phyloP scores from a whole-genome alignment of 2,113 vertebrate species.

The Hyperopisus bebe region DNA sequence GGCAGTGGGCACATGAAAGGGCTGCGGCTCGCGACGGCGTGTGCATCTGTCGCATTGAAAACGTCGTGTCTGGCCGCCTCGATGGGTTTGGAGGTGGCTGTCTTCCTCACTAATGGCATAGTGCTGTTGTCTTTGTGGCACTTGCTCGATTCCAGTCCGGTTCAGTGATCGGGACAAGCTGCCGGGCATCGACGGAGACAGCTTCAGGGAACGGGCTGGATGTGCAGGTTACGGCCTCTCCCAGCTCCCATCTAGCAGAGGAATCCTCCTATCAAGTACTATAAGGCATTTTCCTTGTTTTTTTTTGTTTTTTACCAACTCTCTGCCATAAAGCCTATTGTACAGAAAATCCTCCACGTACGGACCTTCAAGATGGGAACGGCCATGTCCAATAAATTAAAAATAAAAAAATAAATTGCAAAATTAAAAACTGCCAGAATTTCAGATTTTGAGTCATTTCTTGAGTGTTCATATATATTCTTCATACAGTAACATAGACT shows the following conservation, averaged over 20 bases:
- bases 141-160: too few species aligned
- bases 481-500: background rate
- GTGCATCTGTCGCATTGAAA: background rate
- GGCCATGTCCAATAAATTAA: background rate
- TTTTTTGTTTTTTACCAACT: background rate
- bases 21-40: background rate
- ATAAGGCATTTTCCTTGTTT: slow-evolving; percentile 44
- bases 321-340: background rate
- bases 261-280: slow-evolving; percentile 15
- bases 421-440: background rate
- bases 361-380: background rate
- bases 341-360: background rate
- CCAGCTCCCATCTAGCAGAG: background rate
- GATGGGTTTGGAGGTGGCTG: background rate
- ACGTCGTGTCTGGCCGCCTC: background rate
- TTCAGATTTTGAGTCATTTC: background rate
- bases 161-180: background rate
- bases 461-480: background rate
- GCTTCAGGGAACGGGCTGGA: too few species aligned
- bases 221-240: background rate
- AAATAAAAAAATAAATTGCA: background rate
- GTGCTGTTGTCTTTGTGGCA: background rate
- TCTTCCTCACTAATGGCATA: background rate
- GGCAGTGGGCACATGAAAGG: slow-evolving; percentile 3
- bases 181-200: too few species aligned